Base-by-base conservation (phyloP, 2,888 invertebrate genomes). In the Patella caerulea region DNA sequence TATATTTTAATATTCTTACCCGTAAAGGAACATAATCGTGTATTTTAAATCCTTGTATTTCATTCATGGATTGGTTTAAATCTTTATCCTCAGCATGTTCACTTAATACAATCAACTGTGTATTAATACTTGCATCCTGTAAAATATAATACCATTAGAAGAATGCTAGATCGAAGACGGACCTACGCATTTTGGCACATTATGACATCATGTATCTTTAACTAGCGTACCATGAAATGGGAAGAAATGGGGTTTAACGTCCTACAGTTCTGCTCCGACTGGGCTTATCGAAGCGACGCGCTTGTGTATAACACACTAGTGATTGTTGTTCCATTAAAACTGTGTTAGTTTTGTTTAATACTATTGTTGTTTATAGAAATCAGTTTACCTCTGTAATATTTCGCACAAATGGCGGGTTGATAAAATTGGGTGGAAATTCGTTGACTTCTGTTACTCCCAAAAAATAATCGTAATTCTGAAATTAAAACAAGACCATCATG, bases 21-120 rank as follows among this genome's bases (percentile, higher is more conserved):
- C 59, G 45, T 29, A 59, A 15, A 45, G 19, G 19, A n/a, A 15
- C 24, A 24, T 71, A 75, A 12, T 52, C 19, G 54, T 34, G 2
- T n/a, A 75, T 75, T 53, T 55, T 55, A 54, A 75, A 75, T 29
- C 55, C 71, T 15, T 53, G 24, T 75, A 75, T 75, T 45, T 75
- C 75, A 24, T 53, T 29, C 24, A 65, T 54, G 5, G 15, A 53
- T 7, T 54, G 75, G 45, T 75, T 75, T 15, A 75, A 29, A 24
- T 75, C 75, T 55, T 45, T 53, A 71, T 75, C 75, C 1, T 29
- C n/a, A n/a, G 75, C 75, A 53, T 71, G 55, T 53, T 69, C 55
- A 19, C 71, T 52, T 54, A 75, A 15, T 55, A 54, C 55, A 14
- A 71, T 65, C 15, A 75, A 24, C 9, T 5, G 3, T 14, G 71